A percentile compares a stretch with the other conserved stretches of the same genome.
These are phyloP conservation scores for Euborellia annulipes DNA, from an alignment of 1,140 invertebrate species.

Conservation along the genomic window DNA sequence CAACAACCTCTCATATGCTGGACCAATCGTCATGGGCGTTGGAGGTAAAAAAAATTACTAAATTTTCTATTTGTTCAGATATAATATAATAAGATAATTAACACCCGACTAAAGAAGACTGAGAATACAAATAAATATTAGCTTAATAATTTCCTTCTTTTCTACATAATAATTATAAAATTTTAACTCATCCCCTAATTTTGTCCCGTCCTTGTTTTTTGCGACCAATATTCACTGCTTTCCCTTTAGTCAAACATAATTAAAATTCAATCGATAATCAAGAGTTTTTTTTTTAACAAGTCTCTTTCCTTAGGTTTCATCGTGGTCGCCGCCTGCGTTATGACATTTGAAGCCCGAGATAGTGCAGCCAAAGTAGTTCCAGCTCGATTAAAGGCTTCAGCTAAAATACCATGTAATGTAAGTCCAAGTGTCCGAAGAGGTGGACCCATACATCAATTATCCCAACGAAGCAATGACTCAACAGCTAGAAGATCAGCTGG, in stretches of 20 bases:
- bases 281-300: no score
- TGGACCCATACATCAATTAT: no score
- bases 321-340: conserved; percentile 84
- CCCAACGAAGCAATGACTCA: conserved; percentile 16
- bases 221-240: no score
- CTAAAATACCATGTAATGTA: neutral
- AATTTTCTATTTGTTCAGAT: neutral
- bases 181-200: no score
- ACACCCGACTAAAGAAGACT: neutral
- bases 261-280: no score
- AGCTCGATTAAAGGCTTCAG: conserved; percentile 39
- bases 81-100: neutral
- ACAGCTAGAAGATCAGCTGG: conserved; percentile 17
- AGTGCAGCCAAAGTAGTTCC: conserved; percentile 75
- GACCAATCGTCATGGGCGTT: conserved; percentile 83
- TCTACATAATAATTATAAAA: no score
- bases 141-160: no score
- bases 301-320: conserved; percentile 77
- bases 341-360: conserved; percentile 82
- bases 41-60: conserved; percentile 49
- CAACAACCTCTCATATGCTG: conserved; percentile 80
- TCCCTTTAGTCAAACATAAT: no score
- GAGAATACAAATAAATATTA: no score
- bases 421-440: no score
- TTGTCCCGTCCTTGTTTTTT: no score